Base-by-base conservation (phyloP, 2,797 vertebrate genomes). In the Bucorvus abyssinicus region DNA sequence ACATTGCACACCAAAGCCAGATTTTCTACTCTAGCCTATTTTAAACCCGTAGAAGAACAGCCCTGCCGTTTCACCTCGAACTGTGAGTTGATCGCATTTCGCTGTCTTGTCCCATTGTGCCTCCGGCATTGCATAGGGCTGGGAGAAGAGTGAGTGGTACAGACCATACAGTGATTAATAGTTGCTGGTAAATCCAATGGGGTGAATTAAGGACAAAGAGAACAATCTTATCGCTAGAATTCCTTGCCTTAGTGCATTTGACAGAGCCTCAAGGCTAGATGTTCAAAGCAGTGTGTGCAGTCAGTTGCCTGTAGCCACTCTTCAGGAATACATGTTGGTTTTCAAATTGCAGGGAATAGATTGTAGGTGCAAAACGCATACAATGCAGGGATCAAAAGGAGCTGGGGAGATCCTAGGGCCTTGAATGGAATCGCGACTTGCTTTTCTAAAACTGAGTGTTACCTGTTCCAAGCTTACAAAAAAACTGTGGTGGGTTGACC, bases 131-230 rank as follows among this genome's bases (percentile, higher is more conserved):
- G 64, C 36, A 59, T 1, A 56, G 55, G 7, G 4, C 30, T 85
- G 38, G 8, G n/a, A 85, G 67, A 92, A 79, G 26, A 69, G n/a
- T 10, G 18, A 84, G 57, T 81, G 85, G 90, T 89, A 84, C 17
- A 87, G 44, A 71, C 52, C 47, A 56, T 52, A 60, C n/a, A 68
- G 11, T 70, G 92, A 88, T 85, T 47, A 81, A 65, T 16, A 86
- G 42, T 32, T 86, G 64, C 83, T 93, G n/a, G 50, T 84, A 93
- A 91, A 90, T 91, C 69, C 85, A 82, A 0, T 34, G 59, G 52
- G 83, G 49, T 94, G 78, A 95, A 80, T 75, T 90, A 86, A 92
- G 89, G 79, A 95, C 92, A 92, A 95, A 95, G 93, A 34, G 82
- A 95, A 55, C 52, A 78, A 83, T 53, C 27, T 83, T 80, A 67